phyloP scores from a whole-genome alignment of 2,888 invertebrate species.

The Aproaerema taeniolella region DNA sequence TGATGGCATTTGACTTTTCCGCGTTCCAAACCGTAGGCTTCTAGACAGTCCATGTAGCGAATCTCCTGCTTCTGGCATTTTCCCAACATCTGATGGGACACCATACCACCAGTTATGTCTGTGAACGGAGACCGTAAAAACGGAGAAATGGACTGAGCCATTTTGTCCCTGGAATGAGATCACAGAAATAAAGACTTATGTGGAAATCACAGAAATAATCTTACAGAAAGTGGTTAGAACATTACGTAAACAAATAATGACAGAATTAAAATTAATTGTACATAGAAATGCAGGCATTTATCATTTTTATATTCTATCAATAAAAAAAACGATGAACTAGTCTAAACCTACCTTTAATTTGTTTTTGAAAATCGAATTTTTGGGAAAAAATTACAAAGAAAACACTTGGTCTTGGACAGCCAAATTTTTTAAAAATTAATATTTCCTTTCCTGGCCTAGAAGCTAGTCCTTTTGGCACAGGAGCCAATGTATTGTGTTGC shows the following conservation, averaged over 20 bases:
- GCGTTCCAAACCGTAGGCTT: constrained; percentile 86
- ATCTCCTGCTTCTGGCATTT: constrained; percentile 83
- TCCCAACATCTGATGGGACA: constrained; percentile 81
- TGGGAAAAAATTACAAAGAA: neutral
- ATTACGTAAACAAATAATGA: constrained; percentile 50
- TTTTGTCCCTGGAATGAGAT: constrained; percentile 34
- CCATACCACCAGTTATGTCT: constrained; percentile 81
- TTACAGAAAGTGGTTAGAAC: constrained; percentile 26
- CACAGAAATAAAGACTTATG: constrained; percentile 5
- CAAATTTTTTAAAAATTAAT: too few relatives aligned
- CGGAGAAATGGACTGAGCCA: constrained; percentile 80
- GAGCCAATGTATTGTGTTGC: too few relatives aligned
- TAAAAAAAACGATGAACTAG: neutral
- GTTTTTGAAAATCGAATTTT: constrained; percentile 6
- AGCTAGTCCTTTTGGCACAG: too few relatives aligned
- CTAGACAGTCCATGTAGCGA: constrained; percentile 85
- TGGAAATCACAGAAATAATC: constrained; percentile 19
- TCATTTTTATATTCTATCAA: too few relatives aligned
- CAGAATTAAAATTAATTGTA: too few relatives aligned
- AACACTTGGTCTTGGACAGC: too few relatives aligned
- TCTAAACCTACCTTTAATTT: constrained; percentile 9
- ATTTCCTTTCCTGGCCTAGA: too few relatives aligned
- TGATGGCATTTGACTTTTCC: constrained; percentile 79
- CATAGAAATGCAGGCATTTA: too few relatives aligned
- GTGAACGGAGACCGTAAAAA: constrained; percentile 83